Conservation (phyloP, 2,888 invertebrate species). For the Sclerodermus sp. region DNA sequence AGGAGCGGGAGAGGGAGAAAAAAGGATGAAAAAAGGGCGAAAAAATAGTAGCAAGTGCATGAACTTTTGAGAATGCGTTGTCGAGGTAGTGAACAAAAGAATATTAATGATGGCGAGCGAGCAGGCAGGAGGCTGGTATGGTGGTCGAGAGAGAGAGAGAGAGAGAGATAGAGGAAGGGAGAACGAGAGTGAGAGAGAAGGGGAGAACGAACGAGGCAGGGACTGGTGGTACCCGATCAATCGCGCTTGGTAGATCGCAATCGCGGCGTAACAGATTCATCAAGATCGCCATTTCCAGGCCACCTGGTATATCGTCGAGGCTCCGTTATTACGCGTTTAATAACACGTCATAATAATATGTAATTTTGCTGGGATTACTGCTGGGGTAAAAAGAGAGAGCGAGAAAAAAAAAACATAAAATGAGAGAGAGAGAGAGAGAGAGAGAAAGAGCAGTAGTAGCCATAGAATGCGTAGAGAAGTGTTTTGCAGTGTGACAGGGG, state of each 20-base stretch:
- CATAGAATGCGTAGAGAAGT: no score
- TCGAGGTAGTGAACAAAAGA: no score
- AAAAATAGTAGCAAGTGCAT: no score
- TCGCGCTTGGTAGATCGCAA: constrained; percentile 19
- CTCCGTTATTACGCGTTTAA: constrained; percentile 44
- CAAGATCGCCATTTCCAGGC: constrained; percentile 24
- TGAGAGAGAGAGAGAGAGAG: constrained; percentile 13
- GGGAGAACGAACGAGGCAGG: constrained; percentile 1
- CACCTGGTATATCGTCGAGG: constrained; percentile 29
- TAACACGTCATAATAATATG: constrained; percentile 45
- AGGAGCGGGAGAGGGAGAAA: no score
- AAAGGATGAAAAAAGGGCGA: no score
- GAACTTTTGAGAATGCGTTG: no score
- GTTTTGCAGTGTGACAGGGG: constrained; percentile 18
- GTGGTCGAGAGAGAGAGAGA: not conserved
- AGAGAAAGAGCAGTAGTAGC: constrained; percentile 19
- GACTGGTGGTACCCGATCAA: not conserved
- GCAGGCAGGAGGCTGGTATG: no score
- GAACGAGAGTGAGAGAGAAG: constrained; percentile 3
- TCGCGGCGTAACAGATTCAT: constrained; percentile 23
- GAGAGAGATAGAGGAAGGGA: not conserved
- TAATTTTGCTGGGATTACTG: constrained; percentile 37
- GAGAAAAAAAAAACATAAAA: not conserved
- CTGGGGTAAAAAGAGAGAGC: constrained; percentile 11
- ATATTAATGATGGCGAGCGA: no score